Percentiles rank a stretch among this genome's conserved stretches.
phyloP scores from a whole-genome alignment of 2,797 vertebrate genomes.

The Takifugu rubripes region DNA sequence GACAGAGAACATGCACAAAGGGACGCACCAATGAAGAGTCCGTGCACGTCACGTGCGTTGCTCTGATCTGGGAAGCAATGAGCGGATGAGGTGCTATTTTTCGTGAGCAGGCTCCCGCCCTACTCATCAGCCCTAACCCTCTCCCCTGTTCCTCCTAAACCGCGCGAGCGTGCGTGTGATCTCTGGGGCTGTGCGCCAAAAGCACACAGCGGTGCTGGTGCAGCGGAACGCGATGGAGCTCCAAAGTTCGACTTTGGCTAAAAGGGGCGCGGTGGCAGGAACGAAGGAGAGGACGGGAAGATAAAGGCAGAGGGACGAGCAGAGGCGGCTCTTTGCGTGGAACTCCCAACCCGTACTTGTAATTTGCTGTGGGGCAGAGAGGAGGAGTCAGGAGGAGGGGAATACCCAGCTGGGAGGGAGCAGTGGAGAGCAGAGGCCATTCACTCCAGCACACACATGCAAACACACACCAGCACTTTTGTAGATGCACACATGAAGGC shows the following conservation, averaged over 20 bases:
- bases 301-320: constrained; percentile 13
- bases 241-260: constrained; percentile 22
- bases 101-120: constrained; percentile 45
- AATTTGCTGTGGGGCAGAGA: constrained; percentile 64
- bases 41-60: neutral
- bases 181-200: constrained; percentile 50
- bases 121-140: constrained; percentile 62
- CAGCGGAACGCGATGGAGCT: neutral
- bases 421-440: constrained; percentile 67
- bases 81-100: constrained; percentile 57
- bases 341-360: constrained; percentile 66
- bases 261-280: constrained; percentile 5
- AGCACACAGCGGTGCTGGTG: constrained; percentile 35
- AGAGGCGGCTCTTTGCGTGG: constrained; percentile 50
- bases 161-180: constrained; percentile 38
- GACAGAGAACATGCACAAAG: too few species aligned
- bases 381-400: constrained; percentile 72
- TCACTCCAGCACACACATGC: constrained; percentile 58
- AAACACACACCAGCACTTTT: constrained; percentile 38
- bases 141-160: constrained; percentile 29
- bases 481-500: constrained; percentile 34
- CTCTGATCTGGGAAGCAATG: constrained; percentile 61
- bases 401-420: constrained; percentile 66
- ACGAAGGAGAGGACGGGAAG: constrained; percentile 19
- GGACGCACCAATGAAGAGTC: too few species aligned